phyloP scores from a whole-genome alignment of 2,113 vertebrate species.

The Phyllopteryx taeniolatus region DNA sequence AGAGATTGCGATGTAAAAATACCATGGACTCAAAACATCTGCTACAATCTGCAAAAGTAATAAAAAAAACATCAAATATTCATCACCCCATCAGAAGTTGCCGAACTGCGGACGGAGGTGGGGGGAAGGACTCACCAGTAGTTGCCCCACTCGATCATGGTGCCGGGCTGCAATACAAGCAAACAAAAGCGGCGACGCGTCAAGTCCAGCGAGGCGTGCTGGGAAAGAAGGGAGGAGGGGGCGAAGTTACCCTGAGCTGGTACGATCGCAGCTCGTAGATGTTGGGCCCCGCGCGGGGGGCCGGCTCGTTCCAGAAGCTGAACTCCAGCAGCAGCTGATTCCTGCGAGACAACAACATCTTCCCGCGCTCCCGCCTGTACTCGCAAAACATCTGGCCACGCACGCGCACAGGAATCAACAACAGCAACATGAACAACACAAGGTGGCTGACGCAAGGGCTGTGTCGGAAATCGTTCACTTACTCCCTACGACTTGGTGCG shows the following conservation, averaged over 20 bases:
- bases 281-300: constrained; percentile 85
- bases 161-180: constrained; percentile 84
- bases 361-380: constrained; percentile 85
- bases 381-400: constrained; percentile 80
- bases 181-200: constrained; percentile 29
- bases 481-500: no score
- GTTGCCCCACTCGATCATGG: constrained; percentile 99
- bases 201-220: background rate
- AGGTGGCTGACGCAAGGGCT: background rate
- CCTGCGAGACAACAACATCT: constrained; percentile 92
- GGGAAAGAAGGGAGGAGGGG: background rate
- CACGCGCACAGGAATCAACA: constrained; percentile 12
- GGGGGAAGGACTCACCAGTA: constrained; percentile 83
- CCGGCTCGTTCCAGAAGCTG: constrained; percentile 96
- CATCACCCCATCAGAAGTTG: background rate
- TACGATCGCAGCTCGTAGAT: constrained; percentile 97
- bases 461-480: background rate
- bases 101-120: background rate
- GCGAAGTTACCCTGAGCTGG: constrained; percentile 81
- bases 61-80: constrained; percentile 1
- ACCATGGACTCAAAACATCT: constrained; percentile 45
- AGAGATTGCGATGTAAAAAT: constrained; percentile 15
- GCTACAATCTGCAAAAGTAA: constrained; percentile 57
- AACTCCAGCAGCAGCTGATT: constrained; percentile 95
- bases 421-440: background rate